Percentiles rank a stretch among this genome's conserved stretches.
Evolutionary conservation across 2,797 vertebrate genomes (phyloP).

Genomic region (Micromesistius poutassou): DNA sequence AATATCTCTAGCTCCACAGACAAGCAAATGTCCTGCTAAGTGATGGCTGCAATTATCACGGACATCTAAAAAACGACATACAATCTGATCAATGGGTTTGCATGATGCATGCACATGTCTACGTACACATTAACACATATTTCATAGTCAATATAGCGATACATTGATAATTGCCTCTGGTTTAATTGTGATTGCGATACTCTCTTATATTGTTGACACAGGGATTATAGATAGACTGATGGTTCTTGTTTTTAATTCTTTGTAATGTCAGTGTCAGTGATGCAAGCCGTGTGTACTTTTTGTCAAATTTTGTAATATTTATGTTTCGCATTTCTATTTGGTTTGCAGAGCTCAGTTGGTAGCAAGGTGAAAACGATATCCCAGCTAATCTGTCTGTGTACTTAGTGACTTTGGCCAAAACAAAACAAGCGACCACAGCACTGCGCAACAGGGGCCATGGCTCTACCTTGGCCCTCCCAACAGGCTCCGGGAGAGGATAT

Average conservation of each 20-base stretch:
- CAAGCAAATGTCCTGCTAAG: neutral
- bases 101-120: conserved; percentile 7
- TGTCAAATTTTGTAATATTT: neutral
- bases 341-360: neutral
- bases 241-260: neutral
- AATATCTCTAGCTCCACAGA: conserved; percentile 19
- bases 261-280: neutral
- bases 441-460: neutral
- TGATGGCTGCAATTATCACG: conserved; percentile 12
- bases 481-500: neutral
- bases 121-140: conserved; percentile 18
- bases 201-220: neutral
- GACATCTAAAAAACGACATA: neutral
- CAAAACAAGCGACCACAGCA: neutral
- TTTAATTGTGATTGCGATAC: neutral
- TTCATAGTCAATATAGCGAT: neutral
- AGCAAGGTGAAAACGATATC: neutral
- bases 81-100: neutral
- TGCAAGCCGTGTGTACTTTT: neutral
- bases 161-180: neutral
- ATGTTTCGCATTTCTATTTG: neutral
- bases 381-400: neutral
- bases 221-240: neutral
- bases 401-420: neutral
- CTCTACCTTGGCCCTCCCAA: neutral